Base-by-base conservation (phyloP, 2,113 vertebrate species). In the Varanus komodoensis region DNA sequence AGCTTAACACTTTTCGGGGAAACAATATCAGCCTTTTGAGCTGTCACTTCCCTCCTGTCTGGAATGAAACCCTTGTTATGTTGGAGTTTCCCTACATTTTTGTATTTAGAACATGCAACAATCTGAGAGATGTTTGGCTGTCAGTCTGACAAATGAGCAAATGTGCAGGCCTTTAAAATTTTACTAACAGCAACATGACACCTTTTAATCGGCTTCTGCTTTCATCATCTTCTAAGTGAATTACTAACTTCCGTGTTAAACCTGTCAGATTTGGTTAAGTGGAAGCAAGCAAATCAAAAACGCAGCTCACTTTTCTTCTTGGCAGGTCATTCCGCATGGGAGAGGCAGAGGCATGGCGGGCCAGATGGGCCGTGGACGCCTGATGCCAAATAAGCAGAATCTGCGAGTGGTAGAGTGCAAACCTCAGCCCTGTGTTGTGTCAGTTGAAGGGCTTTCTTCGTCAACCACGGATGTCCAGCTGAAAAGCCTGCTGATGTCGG, bases 381-480 rank as follows among this genome's bases (percentile, higher is more conserved):
- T 97, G 84, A 96, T 97, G 96, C 95, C 98, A 92, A 98, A 98
- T 93, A 98, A 98, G 94, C 98, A 98, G 97, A 98, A 96, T 95
- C 97, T 97, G 84, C 98, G 97, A 82, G 96, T 95, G 89, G 96
- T 96, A 64, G 98, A 99, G 93, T 98, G 98, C 96, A 98, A 97
- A 96, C 97, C 95, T 87, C 97, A 98, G 93, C 96, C 97, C 90
- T 98, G 98, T 4, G 97, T 98, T 0, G 99, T 99, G 95, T 99
- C 98, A 89, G 99, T 99, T 84, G 99, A 99, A 95, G 99, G 99
- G 86, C 98, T 99, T 92, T 99, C 99, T 78, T 98, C 98, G 7
- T 99, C 98, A 93, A 99, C 99, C 86, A 99, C 98, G 0, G 98
- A 99, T 44, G 92, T 94, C 93, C 99, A 99, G 93, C 98, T 99